These are phyloP conservation scores for Tarsius wallacei DNA, from an alignment of 2,797 vertebrate species.

Conservation along the genomic window DNA sequence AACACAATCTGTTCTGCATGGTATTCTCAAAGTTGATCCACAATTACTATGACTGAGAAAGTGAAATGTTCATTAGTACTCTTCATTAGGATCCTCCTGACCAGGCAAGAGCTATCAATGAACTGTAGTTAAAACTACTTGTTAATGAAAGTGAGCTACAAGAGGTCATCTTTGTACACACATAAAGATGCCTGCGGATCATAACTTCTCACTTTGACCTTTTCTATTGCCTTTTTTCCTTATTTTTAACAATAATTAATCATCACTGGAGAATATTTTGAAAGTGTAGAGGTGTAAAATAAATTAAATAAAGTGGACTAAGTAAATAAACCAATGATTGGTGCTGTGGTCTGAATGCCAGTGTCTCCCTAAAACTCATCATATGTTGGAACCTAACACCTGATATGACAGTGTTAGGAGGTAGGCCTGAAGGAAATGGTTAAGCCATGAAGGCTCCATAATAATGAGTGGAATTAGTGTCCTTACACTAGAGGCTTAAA, in stretches of 20 bases:
- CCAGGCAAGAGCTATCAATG: constrained; percentile 70
- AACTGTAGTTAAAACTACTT: constrained; percentile 60
- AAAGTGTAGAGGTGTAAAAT: constrained; percentile 18
- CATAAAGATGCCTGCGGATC: background rate
- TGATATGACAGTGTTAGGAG: background rate
- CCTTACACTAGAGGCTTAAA: background rate
- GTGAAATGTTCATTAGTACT: constrained; percentile 87
- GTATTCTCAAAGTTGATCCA: constrained; percentile 86
- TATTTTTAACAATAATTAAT: constrained; percentile 8
- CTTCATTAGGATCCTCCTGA: constrained; percentile 88
- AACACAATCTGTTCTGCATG: constrained; percentile 86
- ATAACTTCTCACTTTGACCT: background rate
- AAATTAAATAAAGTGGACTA: background rate
- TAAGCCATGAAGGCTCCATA: background rate
- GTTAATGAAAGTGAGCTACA: background rate
- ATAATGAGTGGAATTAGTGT: no score
- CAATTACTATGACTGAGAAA: constrained; percentile 91
- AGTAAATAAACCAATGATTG: background rate
- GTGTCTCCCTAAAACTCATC: background rate
- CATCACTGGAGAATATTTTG: background rate
- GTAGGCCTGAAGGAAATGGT: background rate
- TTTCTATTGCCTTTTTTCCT: background rate
- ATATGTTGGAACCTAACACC: background rate
- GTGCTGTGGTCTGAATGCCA: background rate
- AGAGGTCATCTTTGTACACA: background rate